Base-by-base conservation (phyloP, 2,888 invertebrate genomes). In the Axea sp. region DNA sequence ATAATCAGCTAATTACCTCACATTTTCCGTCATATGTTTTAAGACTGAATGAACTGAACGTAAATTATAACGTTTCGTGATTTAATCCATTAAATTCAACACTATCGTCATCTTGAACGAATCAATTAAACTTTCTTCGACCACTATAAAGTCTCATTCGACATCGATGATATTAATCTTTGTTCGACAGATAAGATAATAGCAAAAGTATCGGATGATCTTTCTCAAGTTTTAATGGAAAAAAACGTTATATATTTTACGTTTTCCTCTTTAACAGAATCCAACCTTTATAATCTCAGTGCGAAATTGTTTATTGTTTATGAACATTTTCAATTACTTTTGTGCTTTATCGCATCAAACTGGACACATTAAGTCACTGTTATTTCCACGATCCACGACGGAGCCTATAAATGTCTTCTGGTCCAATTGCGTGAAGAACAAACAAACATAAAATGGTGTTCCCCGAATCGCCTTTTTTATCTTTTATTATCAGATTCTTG, bases 381-480 rank as follows among this genome's bases (percentile, higher is more conserved):
- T 28, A 28, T 9, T 24, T 19, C 8, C 11, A 30, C 12, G 24
- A 14, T 26, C 8, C 26, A 7, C 2, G 1, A n/a, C n/a, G 3
- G 11, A 15, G 17, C 3, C 28, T 28, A 28, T 19, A 28, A 39
- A 53, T 31, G 35, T 53, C 7, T 43, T 14, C 12, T 37, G 4
- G 9, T 47, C 12, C 19, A 12, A 5, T 19, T 53, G 17, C 9
- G 11, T 11, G 4, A 53, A 17, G 14, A 35, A 30, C 33, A 53
- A 65, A 45, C 37, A 43, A 57, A 35, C 33, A 24, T 35, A 26
- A 43, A 59, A 17, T 5, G 15, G 4, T 15, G 12, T 45, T 7
- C 33, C 26, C 30, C 8, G 26, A 67, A 57, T 47, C 22, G 19
- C 12, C 8, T 12, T 39, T 53, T 53, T 51, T 53, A 28, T 43